Evolutionary conservation across 1,140 invertebrate species (phyloP), one percentile per base, ranked within the genome.

Genomic region (Lepidurus apus): DNA sequence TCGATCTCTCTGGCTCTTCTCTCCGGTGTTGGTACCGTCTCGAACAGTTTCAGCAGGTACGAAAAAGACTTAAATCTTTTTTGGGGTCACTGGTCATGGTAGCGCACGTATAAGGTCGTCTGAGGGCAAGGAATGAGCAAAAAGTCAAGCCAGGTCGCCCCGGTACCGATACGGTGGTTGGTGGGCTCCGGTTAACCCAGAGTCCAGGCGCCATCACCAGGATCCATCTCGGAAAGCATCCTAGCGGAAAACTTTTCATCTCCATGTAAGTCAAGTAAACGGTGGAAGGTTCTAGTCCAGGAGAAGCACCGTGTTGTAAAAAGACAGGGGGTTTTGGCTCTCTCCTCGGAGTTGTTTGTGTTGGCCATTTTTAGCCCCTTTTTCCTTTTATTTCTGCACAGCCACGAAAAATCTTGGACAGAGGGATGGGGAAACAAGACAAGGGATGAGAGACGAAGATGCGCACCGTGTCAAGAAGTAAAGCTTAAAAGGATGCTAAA

Each of bases 161-260:
- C 34, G 34, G 4, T 34, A 34, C 3, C 2, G 26, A 26, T 26
- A 34, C 34, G 34, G 34, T 34, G 34, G 34, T 34, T 34, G 34
- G 34, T 34, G 34, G 34, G 34, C 34, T 21, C 21, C 21, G 53
- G 53, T 65, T 65, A 7, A 13, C 21, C 5, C 53, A 65, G 17
- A n/a, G 21, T 13, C 53, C 53, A 65, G 53, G 53, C 53, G 53
- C 53, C 53, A 65, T 65, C 53, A 65, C 53, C 53, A 21, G 53
- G 45, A 65, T 65, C 53, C 53, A 65, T 65, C 53, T 65, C 53
- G 53, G 21, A 65, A 65, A 65, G 53, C 53, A 65, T 65, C 53
- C 9, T 3, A 65, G 53, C 17, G 53, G 53, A 65, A 13, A 47
- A 47, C 17, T 13, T 17, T 65, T 65, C 53, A 65, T 65, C 53